Evolutionary conservation across 2,888 invertebrate genomes (phyloP).

Genomic region (Synergus itoensis): DNA sequence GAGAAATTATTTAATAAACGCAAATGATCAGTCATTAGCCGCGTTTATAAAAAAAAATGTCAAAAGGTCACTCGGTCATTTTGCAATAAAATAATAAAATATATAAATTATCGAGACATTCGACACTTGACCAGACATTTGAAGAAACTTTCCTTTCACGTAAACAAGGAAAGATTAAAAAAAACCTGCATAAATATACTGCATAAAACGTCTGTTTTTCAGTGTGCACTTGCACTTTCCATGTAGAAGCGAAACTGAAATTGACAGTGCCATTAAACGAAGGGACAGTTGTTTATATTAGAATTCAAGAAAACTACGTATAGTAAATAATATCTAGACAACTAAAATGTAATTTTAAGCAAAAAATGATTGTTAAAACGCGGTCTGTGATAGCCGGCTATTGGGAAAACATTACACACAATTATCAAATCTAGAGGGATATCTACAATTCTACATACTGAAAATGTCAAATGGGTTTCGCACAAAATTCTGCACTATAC

Average conservation of each 20-base stretch:
- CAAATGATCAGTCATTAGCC: constrained; percentile 26
- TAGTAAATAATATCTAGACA: not conserved
- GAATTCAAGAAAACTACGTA: not conserved
- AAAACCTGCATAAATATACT: not conserved
- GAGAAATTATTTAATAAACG: constrained; percentile 31
- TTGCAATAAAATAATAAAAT: constrained; percentile 19
- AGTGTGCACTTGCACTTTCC: not conserved
- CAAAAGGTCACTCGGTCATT: constrained; percentile 40
- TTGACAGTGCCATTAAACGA: not conserved
- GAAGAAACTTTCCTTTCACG: not conserved
- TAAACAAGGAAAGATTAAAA: not conserved
- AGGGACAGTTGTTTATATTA: not conserved
- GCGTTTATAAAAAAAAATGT: constrained; percentile 26
- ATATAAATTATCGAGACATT: not conserved
- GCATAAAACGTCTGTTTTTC: not conserved
- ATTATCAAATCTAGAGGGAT: not conserved
- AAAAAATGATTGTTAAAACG: not conserved
- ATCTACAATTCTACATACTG: not conserved
- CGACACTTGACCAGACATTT: not conserved
- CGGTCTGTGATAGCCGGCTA: not conserved
- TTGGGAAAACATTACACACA: not conserved
- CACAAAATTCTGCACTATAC: not conserved
- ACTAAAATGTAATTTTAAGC: not conserved
- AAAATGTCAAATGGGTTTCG: not conserved
- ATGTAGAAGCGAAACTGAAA: not conserved